Percentiles rank a stretch among this genome's conserved stretches.
Evolutionary conservation across 2,113 vertebrate genomes (phyloP).

Genomic region (Trogon melanurus): DNA sequence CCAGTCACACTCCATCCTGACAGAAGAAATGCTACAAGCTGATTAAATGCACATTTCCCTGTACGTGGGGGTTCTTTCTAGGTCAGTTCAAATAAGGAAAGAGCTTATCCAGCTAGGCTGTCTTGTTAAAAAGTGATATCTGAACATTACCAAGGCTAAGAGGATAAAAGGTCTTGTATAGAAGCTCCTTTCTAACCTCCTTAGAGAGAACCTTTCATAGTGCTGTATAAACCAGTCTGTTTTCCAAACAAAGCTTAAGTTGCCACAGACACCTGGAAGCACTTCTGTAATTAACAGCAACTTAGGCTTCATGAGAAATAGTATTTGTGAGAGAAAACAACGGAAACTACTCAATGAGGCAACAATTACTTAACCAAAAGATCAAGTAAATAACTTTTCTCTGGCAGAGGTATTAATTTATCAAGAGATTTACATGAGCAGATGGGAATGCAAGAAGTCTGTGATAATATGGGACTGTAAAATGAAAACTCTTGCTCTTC

Average conservation of each 20-base stretch:
- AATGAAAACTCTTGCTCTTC: constrained; percentile 33
- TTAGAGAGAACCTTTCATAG: background rate
- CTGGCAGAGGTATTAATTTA: background rate
- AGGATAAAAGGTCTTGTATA: background rate
- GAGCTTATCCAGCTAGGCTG: background rate
- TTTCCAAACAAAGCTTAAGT: background rate
- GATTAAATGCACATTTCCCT: background rate
- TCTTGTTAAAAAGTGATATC: background rate
- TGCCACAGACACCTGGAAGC: background rate
- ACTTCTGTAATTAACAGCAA: constrained; percentile 1
- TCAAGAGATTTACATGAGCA: constrained; percentile 11
- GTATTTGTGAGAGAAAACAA: background rate
- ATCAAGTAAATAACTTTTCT: constrained; percentile 20
- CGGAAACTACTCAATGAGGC: background rate
- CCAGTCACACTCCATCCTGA: background rate
- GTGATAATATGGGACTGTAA: background rate
- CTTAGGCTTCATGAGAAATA: background rate
- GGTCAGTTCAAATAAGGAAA: background rate
- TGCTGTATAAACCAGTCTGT: background rate
- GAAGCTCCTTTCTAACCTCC: background rate
- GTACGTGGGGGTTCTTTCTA: background rate
- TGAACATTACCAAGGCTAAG: background rate
- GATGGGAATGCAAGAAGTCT: constrained; percentile 22
- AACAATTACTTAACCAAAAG: background rate
- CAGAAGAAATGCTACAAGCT: background rate